phyloP scores from a whole-genome alignment of 2,888 invertebrate genomes.

The Pachycephus smyrnensis region DNA sequence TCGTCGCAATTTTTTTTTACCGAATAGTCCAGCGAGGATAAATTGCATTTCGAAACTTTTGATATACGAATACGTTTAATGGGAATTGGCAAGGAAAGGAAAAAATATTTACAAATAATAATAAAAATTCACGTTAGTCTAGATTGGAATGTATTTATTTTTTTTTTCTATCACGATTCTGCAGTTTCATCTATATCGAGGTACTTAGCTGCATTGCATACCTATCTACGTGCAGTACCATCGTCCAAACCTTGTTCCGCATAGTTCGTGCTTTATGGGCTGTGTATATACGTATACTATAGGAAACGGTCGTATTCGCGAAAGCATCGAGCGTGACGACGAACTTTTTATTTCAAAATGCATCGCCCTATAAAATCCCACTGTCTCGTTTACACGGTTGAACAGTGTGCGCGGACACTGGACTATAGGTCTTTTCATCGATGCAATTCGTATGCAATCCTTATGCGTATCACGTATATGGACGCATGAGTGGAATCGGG shows the following conservation, averaged over 20 bases:
- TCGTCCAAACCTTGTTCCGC: not conserved
- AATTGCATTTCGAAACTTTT: not conserved
- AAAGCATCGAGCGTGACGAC: not conserved
- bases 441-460: not conserved
- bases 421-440: not conserved
- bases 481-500: not conserved
- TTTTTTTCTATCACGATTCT: not conserved
- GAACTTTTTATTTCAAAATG: not conserved
- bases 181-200: not conserved
- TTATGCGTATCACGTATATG: not conserved
- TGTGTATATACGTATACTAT: not conserved
- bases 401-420: not conserved
- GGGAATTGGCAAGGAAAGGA: no score
- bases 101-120: no score
- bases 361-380: not conserved
- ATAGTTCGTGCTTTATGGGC: not conserved
- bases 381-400: not conserved
- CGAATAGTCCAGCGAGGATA: not conserved
- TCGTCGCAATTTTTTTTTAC: not conserved
- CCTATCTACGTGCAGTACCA: no score
- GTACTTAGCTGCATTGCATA: not conserved
- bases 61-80: not conserved
- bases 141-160: not conserved
- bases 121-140: not conserved
- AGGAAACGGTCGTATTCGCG: not conserved